Evolutionary conservation across 1,140 invertebrate genomes (phyloP).

Genomic region (Conopomorpha cramerella): DNA sequence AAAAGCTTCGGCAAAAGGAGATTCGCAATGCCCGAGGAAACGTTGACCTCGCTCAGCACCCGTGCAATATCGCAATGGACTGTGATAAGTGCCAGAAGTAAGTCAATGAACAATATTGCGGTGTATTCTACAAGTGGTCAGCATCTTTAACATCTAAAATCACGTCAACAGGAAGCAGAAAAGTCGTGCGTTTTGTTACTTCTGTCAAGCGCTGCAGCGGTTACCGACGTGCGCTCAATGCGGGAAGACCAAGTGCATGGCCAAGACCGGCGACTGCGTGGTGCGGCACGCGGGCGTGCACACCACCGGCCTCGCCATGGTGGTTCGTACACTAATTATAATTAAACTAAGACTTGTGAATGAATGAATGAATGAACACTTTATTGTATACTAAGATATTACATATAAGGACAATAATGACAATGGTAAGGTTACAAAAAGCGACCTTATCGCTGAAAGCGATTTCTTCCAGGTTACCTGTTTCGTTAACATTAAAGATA

Average conservation of each 20-base stretch:
- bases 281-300: constrained; percentile 87
- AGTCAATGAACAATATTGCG: too few relatives aligned
- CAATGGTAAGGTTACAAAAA: too few relatives aligned
- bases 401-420: too few relatives aligned
- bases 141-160: too few relatives aligned
- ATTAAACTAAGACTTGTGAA: too few relatives aligned
- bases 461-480: too few relatives aligned
- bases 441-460: too few relatives aligned
- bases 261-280: constrained; percentile 93
- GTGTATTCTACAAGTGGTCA: too few relatives aligned
- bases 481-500: too few relatives aligned
- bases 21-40: constrained; percentile 81
- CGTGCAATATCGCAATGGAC: constrained; percentile 91
- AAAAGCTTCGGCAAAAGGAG: constrained; percentile 88
- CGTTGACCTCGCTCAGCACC: constrained; percentile 78
- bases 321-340: constrained; percentile 68
- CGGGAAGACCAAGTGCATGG: constrained; percentile 92
- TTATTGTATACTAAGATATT: too few relatives aligned
- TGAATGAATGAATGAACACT: too few relatives aligned
- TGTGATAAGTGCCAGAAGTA: constrained; percentile 72
- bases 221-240: constrained; percentile 91
- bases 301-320: constrained; percentile 89
- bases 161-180: constrained; percentile 92
- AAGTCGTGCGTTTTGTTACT: constrained; percentile 95
- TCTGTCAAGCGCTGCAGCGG: constrained; percentile 86